Evolutionary conservation across 1,140 invertebrate genomes (phyloP).

Genomic region (Aphidius gifuensis): DNA sequence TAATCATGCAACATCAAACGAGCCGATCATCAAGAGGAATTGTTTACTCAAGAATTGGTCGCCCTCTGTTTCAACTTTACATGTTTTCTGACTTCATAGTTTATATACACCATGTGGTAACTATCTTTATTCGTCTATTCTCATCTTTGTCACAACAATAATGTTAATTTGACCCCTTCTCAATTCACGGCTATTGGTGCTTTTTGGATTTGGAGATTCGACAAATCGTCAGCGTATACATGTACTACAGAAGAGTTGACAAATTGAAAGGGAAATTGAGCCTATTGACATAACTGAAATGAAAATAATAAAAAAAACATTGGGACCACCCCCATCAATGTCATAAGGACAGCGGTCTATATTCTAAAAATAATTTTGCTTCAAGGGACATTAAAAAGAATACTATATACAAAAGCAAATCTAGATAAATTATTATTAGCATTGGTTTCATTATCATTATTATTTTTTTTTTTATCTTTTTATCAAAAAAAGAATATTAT

Average conservation of each 20-base stretch:
- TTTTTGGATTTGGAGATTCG: constrained; percentile 30
- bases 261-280: constrained; percentile 58
- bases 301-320: constrained; percentile 15
- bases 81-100: neutral
- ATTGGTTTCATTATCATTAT: too few relatives aligned
- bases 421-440: too few relatives aligned
- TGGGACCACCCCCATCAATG: constrained; percentile 16
- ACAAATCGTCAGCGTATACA: constrained; percentile 54
- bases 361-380: too few relatives aligned
- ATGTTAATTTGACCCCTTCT: constrained; percentile 54
- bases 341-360: neutral
- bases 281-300: constrained; percentile 52
- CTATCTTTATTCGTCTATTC: constrained; percentile 29
- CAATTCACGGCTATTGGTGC: constrained; percentile 17
- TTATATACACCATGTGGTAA: constrained; percentile 19
- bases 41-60: constrained; percentile 48
- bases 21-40: constrained; percentile 55
- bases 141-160: constrained; percentile 55
- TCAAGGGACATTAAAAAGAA: too few relatives aligned
- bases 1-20: constrained; percentile 57
- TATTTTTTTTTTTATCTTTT: too few relatives aligned
- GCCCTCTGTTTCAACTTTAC: constrained; percentile 23
- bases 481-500: too few relatives aligned
- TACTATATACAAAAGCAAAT: too few relatives aligned
- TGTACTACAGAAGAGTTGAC: constrained; percentile 50